Conservation (phyloP, 2,797 vertebrate species). For the Macrochelys suwanniensis region DNA sequence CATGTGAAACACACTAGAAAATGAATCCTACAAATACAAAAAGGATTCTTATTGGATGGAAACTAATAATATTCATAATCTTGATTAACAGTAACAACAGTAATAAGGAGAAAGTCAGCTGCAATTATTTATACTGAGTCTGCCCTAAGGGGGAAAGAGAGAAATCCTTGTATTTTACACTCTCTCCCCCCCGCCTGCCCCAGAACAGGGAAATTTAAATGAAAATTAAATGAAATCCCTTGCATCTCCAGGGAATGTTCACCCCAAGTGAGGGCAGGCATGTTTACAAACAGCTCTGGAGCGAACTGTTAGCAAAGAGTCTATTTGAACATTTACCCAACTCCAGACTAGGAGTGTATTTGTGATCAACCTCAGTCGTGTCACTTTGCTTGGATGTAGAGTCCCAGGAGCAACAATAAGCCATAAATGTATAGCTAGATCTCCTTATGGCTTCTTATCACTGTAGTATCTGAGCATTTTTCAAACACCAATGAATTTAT, state of each 20-base stretch:
- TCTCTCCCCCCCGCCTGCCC: neutral
- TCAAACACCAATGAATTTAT: neutral
- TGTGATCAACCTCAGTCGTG: neutral
- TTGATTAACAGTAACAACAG: neutral
- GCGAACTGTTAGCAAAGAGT: neutral
- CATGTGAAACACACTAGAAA: constrained; percentile 98
- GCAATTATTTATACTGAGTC: neutral
- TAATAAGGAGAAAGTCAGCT: neutral
- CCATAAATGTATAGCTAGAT: neutral
- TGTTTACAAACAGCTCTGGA: neutral
- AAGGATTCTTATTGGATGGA: constrained; percentile 17
- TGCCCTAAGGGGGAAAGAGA: neutral
- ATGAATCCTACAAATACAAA: constrained; percentile 89
- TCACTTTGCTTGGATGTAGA: neutral
- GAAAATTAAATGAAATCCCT: neutral
- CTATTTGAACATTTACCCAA: neutral
- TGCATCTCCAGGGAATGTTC: neutral
- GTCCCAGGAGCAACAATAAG: neutral
- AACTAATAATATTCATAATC: neutral
- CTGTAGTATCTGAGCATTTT: neutral
- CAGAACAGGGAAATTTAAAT: neutral
- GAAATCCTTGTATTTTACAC: neutral
- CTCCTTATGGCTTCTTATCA: neutral
- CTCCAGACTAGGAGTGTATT: neutral
- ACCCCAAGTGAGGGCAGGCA: neutral